Evolutionary conservation across 2,888 invertebrate species (phyloP), one percentile per base, ranked within the genome.

Genomic region (Siphlonurus alternatus): DNA sequence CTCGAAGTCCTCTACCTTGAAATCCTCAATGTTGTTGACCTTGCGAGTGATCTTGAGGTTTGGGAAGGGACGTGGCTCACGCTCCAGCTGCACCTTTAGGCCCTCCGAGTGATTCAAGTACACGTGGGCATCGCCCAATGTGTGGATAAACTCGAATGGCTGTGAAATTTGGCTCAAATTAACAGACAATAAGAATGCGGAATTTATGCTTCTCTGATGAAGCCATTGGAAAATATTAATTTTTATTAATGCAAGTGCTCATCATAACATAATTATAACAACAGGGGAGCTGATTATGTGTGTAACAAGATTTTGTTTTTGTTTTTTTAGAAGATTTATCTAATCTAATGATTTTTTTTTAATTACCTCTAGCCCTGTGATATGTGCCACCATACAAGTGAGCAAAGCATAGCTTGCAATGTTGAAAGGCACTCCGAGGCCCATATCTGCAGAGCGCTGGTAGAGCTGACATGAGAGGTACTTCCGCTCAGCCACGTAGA

Each of bases 361-460:
- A 72, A 70, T 71, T 73, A 89, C 90, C 81, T 93, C 86, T 59
- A 96, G 79, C 60, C 85, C 86, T n/a, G 94, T 93, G 22, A 98
- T 83, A 73, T 96, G 92, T 23, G 98, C 97, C 68, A 98, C 88
- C 94, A 99, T 96, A 71, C 88, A 88, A 1, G 95, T 96, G 2
- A 98, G 80, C 25, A 98, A 75, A 1, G 97, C 84, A 76, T 98
- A 99, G 70, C 96, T 96, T 61, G 98, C 97, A 70, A 99, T 94
- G 76, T 98, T 98, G 75, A 98, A 98, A 15, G 97, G 97, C 0
- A 97, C 95, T n/a, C 98, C 98, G 1, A 98, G 80, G 1, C 96
- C 96, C 88, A 98, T 92, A 74, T 99, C 98, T 5, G 94, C 98
- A 70, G 96, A 96, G 68, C 98, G 82, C 76, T 99, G 98, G 74